Conservation (phyloP, 2,113 vertebrate species). For the Tretioscincus oriximinensis region DNA sequence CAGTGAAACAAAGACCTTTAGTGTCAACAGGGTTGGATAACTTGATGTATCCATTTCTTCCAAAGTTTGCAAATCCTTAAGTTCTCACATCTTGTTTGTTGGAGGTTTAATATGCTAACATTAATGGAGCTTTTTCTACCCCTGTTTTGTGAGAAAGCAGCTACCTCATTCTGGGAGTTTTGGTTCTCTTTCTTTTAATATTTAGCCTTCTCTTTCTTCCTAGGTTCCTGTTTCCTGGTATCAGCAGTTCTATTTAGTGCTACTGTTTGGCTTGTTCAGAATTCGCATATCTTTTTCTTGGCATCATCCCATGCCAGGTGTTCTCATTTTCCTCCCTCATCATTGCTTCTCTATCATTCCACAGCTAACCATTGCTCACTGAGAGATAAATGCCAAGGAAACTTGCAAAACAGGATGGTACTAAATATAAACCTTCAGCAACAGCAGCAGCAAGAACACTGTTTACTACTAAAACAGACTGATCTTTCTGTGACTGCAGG, state of each 20-base stretch:
- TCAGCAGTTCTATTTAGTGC: slow-evolving; percentile 1
- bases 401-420: not conserved
- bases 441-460: not conserved
- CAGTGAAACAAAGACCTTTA: too few species aligned
- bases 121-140: slow-evolving; percentile 10
- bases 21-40: not conserved
- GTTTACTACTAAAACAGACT: not conserved
- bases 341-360: not conserved
- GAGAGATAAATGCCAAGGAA: slow-evolving; percentile 11
- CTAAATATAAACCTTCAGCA: slow-evolving; percentile 16
- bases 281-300: not conserved
- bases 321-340: slow-evolving; percentile 4
- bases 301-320: not conserved
- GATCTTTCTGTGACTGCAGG: not conserved
- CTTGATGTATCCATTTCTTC: not conserved
- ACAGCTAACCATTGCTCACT: slow-evolving; percentile 3
- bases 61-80: not conserved
- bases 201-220: slow-evolving; percentile 1
- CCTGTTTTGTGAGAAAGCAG: slow-evolving; percentile 10
- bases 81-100: not conserved
- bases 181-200: slow-evolving; percentile 22
- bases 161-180: slow-evolving; percentile 24
- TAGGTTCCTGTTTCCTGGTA: not conserved
- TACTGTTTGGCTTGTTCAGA: slow-evolving; percentile 1
- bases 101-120: not conserved